Evolutionary conservation across 2,797 vertebrate genomes (phyloP), one percentile per base, ranked within the genome.

Genomic region (Yasuhikotakia modesta): DNA sequence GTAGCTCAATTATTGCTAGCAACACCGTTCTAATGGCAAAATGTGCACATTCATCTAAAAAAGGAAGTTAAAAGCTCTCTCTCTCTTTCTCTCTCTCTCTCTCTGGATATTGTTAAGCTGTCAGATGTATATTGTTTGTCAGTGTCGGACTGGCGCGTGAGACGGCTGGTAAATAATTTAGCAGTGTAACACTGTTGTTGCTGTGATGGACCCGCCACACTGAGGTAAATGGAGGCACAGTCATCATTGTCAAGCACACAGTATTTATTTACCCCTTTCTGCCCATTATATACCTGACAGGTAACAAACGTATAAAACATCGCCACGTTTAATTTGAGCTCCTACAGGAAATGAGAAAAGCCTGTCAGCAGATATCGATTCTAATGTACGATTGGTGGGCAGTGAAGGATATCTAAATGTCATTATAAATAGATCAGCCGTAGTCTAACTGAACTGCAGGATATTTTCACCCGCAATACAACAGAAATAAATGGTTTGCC

Each of bases 371-470:
- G 19, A 22, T 66, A 65, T 66, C 27, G 73, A 75, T 67, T 75
- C 67, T 21, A 55, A 66, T 75, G 14, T 6, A 55, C 13, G 48
- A 55, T 57, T 64, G 64, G 17, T 35, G 8, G 7, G 46, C 45
- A 8, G 7, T 46, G 69, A 71, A 22, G 74, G 27, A 7, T 55
- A 73, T 77, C 73, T 73, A 58, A 46, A 77, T 68, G 63, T 48
- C 70, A 78, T 52, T 81, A 35, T 35, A 68, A 81, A 73, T 17
- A n/a, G 55, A 81, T 45, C 53, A 21, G 30, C 66, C 66, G 66
- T 27, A 55, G 10, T 21, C 43, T 68, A 77, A 68, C 46, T 73
- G 61, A 46, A 72, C 24, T 5, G 4, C 35, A 19, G 45, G 5
- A 45, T 35, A 35, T 68, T 81, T 77, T 67, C 16, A 24, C 10